Percentiles rank a stretch among this genome's conserved stretches.
phyloP scores from a whole-genome alignment of 2,113 vertebrate species.

The Protobothrops flavoviridis region DNA sequence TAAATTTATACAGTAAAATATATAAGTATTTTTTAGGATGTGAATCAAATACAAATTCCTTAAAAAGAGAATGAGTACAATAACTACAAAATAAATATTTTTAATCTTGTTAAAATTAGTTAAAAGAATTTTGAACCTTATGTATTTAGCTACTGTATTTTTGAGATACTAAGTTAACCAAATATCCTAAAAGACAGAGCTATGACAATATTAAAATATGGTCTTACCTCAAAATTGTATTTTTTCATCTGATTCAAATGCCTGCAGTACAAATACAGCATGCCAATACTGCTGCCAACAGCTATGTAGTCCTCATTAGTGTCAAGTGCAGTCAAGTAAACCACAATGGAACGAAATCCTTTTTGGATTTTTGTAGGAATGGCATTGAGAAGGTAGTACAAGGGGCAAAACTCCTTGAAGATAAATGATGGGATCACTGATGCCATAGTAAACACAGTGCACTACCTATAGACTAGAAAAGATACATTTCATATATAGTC shows the following conservation, averaged over 20 bases:
- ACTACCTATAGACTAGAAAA: slow-evolving; percentile 39
- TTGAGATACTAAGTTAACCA: neutral
- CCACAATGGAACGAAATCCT: slow-evolving; percentile 89
- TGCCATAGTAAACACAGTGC: slow-evolving; percentile 75
- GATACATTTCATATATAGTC: slow-evolving; percentile 20
- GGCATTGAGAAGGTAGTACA: slow-evolving; percentile 90
- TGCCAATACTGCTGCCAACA: slow-evolving; percentile 93
- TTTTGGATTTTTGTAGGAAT: slow-evolving; percentile 94
- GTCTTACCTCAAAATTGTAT: slow-evolving; percentile 88
- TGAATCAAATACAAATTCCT: neutral
- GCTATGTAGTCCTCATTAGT: slow-evolving; percentile 92
- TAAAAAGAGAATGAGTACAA: neutral
- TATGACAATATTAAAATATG: neutral
- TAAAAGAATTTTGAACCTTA: neutral
- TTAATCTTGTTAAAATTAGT: neutral
- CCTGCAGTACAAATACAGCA: slow-evolving; percentile 95
- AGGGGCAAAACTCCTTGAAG: slow-evolving; percentile 92
- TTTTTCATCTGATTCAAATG: slow-evolving; percentile 88
- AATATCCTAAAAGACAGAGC: neutral
- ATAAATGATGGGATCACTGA: slow-evolving; percentile 61
- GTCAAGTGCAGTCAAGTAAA: slow-evolving; percentile 93
- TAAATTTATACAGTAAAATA: neutral
- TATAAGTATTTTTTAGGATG: neutral
- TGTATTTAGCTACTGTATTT: neutral
- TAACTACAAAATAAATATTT: neutral